A percentile compares a stretch with the other conserved stretches of the same genome.
Conservation (phyloP, 2,113 vertebrate genomes). For the Nipponia nippon region DNA sequence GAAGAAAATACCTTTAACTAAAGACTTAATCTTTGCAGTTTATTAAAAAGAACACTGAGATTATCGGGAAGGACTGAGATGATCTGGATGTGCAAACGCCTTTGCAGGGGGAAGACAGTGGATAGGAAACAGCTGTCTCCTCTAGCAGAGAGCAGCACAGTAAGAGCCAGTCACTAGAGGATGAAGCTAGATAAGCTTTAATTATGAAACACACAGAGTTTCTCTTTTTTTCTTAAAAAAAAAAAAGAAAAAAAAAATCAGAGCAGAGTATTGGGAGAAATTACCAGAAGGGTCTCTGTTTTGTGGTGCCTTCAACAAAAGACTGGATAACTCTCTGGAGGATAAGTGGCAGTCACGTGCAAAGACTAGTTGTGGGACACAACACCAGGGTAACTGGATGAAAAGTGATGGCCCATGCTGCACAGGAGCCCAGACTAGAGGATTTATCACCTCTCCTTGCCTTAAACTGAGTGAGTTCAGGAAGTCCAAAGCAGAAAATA, state of each 20-base stretch:
- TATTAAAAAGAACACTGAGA: background rate
- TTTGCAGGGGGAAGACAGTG: rapidly evolving
- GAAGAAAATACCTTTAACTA: background rate
- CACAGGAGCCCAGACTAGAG: background rate
- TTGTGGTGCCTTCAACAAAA: background rate
- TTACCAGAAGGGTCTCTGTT: background rate
- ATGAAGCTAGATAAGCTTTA: background rate
- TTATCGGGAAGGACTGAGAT: background rate
- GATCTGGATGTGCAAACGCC: background rate
- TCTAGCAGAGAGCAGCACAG: background rate
- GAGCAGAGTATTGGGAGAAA: background rate
- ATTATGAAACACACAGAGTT: background rate
- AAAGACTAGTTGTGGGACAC: background rate
- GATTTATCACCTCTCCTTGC: background rate
- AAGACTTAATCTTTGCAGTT: background rate
- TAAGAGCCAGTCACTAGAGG: background rate
- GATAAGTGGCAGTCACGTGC: background rate
- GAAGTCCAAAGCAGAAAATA: background rate
- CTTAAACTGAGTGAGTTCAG: background rate
- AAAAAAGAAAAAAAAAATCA: background rate
- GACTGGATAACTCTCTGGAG: background rate
- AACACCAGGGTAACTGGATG: background rate
- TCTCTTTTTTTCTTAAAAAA: background rate
- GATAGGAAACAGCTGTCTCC: background rate
- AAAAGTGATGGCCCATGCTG: background rate